Evolutionary conservation across 2,113 vertebrate species (phyloP), one percentile per base, ranked within the genome.

Genomic region (Passer domesticus): DNA sequence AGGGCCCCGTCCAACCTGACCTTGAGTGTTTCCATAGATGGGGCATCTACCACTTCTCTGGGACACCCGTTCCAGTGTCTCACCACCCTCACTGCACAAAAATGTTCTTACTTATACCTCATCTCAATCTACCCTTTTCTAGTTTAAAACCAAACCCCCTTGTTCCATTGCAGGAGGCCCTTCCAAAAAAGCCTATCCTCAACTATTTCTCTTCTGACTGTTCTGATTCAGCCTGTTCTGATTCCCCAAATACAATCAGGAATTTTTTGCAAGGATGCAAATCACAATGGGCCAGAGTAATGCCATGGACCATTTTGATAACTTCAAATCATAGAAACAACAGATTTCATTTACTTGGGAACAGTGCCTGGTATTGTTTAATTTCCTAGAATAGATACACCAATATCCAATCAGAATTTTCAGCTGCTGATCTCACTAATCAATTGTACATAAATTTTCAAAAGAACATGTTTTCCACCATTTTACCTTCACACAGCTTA

Each of bases 1-100:
- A 63, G 9, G 46, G 43, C 33, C 23, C 3, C 0, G 0, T 39
- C 16, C 28, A n/a, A 4, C 8, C 33, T 44, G 23, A 30, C 7
- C 23, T 49, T 23, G 2, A 12, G 11, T 12, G 3, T 79, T 84
- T 31, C 28, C 43, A 50, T 10, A 25, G 16, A 67, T 7, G 3
- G 7, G 12, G 3, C 8, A 59, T 15, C 22, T 7, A 13, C 12
- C 19, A 35, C 20, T 9, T 46, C 30, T 44, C 41, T 37, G 24
- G 30, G 19, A 7, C 52, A 44, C 17, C 17, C 39, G 11, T 56
- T 19, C 19, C 43, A 56, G 31, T 31, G 35, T 56, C 33, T 41
- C 11, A 68, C 6, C 24, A 39, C 3, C 10, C 4, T n/a, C 17
- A 50, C 5, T 4, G 9, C 14, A 68, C 12, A 25, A 62, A 73